Evolutionary conservation across 2,797 vertebrate genomes (phyloP).

Genomic region (Fringilla coelebs): DNA sequence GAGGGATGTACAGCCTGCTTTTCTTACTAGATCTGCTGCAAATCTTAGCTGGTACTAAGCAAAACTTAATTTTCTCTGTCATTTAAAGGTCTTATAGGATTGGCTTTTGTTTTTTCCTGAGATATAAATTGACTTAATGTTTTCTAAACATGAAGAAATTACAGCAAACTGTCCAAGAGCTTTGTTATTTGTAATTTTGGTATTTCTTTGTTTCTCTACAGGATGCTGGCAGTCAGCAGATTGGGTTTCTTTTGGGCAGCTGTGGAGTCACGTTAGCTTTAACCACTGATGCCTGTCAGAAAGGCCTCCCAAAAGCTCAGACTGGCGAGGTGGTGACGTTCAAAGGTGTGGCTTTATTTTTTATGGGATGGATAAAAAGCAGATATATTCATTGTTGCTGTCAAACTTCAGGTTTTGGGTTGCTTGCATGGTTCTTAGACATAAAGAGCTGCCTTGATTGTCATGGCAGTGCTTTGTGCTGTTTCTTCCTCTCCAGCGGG

Average conservation of each 20-base stretch:
- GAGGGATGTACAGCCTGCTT: neutral
- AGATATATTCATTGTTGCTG: neutral
- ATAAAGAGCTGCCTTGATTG: neutral
- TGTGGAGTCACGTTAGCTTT: slow-evolving; percentile 91
- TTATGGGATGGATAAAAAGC: neutral
- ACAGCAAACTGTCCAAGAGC: neutral
- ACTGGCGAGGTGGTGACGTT: slow-evolving; percentile 93
- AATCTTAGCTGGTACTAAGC: neutral
- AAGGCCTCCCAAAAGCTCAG: slow-evolving; percentile 94
- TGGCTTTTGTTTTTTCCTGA: neutral
- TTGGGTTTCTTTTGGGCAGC: slow-evolving; percentile 93
- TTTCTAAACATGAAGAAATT: neutral
- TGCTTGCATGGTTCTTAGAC: neutral
- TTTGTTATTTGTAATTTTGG: neutral
- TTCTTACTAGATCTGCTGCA: neutral
- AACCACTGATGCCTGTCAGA: slow-evolving; percentile 96
- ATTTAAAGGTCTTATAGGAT: neutral
- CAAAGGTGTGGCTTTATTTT: slow-evolving; percentile 81
- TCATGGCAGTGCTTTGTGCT: neutral
- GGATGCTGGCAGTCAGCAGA: slow-evolving; percentile 96
- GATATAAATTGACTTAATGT: neutral
- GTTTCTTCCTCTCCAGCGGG: rapidly evolving
- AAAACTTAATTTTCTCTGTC: neutral
- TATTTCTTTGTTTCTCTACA: slow-evolving; percentile 33
- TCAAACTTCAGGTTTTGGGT: neutral